Conservation (phyloP, 1,140 invertebrate species). For the Dendroctonus ponderosae region DNA sequence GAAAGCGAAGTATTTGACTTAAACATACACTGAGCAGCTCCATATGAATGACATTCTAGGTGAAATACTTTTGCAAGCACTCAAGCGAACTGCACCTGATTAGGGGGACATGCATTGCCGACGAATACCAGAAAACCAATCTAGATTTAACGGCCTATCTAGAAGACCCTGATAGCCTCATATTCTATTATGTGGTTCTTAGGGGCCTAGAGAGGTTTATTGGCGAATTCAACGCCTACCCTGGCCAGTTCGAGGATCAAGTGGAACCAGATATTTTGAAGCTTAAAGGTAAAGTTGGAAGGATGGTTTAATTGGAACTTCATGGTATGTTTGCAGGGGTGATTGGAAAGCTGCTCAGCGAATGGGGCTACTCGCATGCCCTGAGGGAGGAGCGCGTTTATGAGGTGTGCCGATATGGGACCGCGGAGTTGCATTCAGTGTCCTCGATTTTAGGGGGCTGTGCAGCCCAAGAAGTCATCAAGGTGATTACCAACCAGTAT, state of each 20-base stretch:
- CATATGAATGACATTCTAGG: slow-evolving; percentile 34
- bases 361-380: slow-evolving; percentile 74
- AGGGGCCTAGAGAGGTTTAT: slow-evolving; percentile 89
- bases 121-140: slow-evolving; percentile 64
- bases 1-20: slow-evolving; percentile 63
- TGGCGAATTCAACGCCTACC: slow-evolving; percentile 83
- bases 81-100: slow-evolving; percentile 75
- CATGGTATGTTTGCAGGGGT: slow-evolving; percentile 26
- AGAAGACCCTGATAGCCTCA: slow-evolving; percentile 78
- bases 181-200: slow-evolving; percentile 89
- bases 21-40: no score
- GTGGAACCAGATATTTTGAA: slow-evolving; percentile 55
- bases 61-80: slow-evolving; percentile 84
- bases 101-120: slow-evolving; percentile 74
- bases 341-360: slow-evolving; percentile 68
- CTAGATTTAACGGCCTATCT: slow-evolving; percentile 51
- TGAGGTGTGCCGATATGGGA: slow-evolving; percentile 93
- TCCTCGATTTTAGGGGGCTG: slow-evolving; percentile 91
- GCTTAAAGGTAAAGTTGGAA: slow-evolving; percentile 36
- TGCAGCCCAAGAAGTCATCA: slow-evolving; percentile 94
- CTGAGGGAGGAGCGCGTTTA: slow-evolving; percentile 93
- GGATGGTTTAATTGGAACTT: slow-evolving; percentile 37
- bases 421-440: slow-evolving; percentile 91
- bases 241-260: slow-evolving; percentile 83
- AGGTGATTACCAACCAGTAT: slow-evolving; percentile 96